These are phyloP conservation scores for Lipophrys pholis DNA, from an alignment of 2,113 vertebrate species.

Conservation along the genomic window DNA sequence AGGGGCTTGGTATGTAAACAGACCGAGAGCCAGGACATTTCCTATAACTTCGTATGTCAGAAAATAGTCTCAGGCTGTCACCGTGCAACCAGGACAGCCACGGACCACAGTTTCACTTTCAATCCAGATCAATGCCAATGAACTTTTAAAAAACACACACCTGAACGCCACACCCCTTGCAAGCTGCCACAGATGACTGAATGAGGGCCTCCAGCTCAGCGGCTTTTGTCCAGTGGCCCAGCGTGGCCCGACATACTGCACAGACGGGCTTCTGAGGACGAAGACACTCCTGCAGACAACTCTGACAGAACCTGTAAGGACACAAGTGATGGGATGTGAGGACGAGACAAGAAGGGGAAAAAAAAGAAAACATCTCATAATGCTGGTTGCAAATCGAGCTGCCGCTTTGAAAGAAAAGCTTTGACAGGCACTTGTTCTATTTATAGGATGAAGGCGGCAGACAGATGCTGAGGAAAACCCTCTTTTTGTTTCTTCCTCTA, in stretches of 20 bases:
- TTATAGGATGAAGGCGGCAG: background rate
- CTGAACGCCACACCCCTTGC: conserved; percentile 93
- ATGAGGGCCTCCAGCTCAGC: conserved; percentile 89
- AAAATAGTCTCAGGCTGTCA: too few relatives aligned
- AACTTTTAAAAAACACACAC: conserved; percentile 65
- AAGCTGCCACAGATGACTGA: conserved; percentile 87
- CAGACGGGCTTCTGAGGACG: conserved; percentile 95
- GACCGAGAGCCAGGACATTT: too few relatives aligned
- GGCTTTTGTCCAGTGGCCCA: conserved; percentile 85
- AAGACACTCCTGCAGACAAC: conserved; percentile 94
- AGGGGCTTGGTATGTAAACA: too few relatives aligned
- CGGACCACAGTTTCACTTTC: too few relatives aligned
- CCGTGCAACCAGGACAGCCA: too few relatives aligned
- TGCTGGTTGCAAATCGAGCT: background rate
- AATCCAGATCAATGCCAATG: too few relatives aligned
- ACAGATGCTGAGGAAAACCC: background rate
- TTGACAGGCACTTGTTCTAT: background rate
- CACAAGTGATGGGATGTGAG: conserved; percentile 21
- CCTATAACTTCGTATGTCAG: too few relatives aligned
- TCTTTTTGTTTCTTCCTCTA: conserved; percentile 40
- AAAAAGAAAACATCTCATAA: background rate
- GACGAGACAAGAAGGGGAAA: background rate
- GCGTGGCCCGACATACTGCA: conserved; percentile 91
- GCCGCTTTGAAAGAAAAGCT: background rate
- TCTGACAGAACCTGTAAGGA: conserved; percentile 89